A percentile compares a stretch with the other conserved stretches of the same genome.
phyloP scores from a whole-genome alignment of 2,113 vertebrate species.

The Illadopsis cleaveri region DNA sequence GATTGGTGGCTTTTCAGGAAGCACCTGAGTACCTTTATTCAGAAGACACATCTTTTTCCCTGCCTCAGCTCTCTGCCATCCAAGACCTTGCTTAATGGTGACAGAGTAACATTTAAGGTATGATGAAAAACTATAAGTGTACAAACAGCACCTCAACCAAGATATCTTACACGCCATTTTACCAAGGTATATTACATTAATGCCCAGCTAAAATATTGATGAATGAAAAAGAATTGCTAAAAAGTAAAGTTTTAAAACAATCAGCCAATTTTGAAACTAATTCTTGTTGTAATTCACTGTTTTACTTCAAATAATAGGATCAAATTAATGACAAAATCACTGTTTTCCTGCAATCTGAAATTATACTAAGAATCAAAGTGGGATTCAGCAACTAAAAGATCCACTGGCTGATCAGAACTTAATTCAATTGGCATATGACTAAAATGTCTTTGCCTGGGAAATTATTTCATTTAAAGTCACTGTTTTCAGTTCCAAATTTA shows the following conservation, averaged over 20 bases:
- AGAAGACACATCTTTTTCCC: neutral
- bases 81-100: neutral
- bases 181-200: neutral
- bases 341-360: neutral
- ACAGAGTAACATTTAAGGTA: neutral
- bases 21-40: neutral
- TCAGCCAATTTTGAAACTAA: neutral
- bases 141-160: neutral
- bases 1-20: neutral
- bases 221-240: neutral
- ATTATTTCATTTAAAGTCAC: neutral
- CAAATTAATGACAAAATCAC: neutral
- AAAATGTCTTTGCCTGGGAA: neutral
- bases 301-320: neutral
- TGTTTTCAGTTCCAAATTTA: neutral
- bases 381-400: neutral
- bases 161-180: neutral
- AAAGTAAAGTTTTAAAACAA: neutral
- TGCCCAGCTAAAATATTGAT: neutral
- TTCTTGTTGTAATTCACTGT: neutral
- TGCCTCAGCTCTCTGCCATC: neutral
- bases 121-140: neutral
- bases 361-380: neutral
- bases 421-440: neutral
- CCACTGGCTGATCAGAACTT: neutral